Conservation (phyloP, 1,140 invertebrate genomes). For the Mercenaria mercenaria region DNA sequence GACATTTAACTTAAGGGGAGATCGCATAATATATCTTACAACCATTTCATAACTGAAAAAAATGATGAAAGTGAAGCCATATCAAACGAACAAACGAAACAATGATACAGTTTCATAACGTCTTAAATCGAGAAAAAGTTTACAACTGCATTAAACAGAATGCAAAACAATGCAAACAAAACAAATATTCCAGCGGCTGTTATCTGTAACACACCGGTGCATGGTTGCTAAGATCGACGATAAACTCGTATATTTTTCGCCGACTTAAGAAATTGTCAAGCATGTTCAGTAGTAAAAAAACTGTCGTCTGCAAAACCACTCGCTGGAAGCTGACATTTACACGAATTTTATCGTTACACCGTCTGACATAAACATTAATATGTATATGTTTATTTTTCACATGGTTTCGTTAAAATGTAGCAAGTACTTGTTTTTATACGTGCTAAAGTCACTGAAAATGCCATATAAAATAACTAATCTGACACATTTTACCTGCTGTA, state of each 20-base stretch:
- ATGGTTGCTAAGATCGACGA: neutral
- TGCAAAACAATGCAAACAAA: no score
- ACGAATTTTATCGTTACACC: neutral
- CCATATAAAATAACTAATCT: neutral
- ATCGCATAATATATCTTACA: no score
- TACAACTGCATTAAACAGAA: no score
- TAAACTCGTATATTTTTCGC: neutral
- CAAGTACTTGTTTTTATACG: neutral
- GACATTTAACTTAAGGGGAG: no score
- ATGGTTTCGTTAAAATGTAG: neutral
- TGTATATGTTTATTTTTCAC: slow-evolving; percentile 6
- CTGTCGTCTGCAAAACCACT: neutral
- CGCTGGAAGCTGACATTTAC: slow-evolving; percentile 6
- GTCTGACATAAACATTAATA: slow-evolving; percentile 18
- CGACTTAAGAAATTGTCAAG: neutral
- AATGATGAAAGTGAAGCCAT: no score
- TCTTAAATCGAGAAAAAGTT: no score
- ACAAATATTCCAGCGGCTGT: no score
- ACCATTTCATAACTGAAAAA: no score
- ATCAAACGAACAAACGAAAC: no score
- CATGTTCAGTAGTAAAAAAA: neutral
- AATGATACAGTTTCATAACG: no score
- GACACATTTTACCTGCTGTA: neutral
- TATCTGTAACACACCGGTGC: no score
- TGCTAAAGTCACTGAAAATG: neutral